Evolutionary conservation across 2,888 invertebrate species (phyloP), one percentile per base, ranked within the genome.

Genomic region (Agrochola lychnidis): DNA sequence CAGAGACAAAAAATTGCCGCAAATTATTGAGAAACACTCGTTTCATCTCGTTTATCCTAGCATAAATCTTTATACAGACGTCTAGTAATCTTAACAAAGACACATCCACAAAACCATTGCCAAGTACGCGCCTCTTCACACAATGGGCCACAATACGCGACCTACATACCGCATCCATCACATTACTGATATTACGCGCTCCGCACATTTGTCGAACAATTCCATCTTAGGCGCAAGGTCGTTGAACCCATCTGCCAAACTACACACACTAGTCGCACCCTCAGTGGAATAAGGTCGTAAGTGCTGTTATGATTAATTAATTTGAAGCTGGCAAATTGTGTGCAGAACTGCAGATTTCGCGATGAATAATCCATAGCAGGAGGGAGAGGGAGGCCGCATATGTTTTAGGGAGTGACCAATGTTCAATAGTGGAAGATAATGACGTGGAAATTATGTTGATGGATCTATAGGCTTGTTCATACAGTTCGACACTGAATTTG

Each of bases 211-310:
- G 85, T 82, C 85, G 87, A 90, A 88, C 86, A 89, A 89, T 89
- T 90, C 90, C 85, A 87, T 83, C 85, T 90, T 86, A 85, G 86
- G 74, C 83, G 82, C 89, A 90, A 91, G 92, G 91, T 78, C 90
- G 87, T 87, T 79, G 92, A 92, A 88, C 92, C 61, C 73, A 84
- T 77, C 78, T 68, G 61, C 48, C 72, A 71, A 84, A 82, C 82
- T 82, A 79, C 59, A 59, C 70, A 70, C 78, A 73, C 82, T 83
- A 78, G 69, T 78, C 36, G 51, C 70, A 73, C 71, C 77, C 71
- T 76, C 62, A 57, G 57, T 19, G 76, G 66, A 73, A 70, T 25
- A 78, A 72, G 30, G 64, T 64, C 66, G 62, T 67, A 76, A 68
- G 62, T 63, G 48, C 62, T 66, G 25, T 51, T 73, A 82, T 79